Evolutionary conservation across 2,888 invertebrate genomes (phyloP).

Genomic region (Drosophila borborema): DNA sequence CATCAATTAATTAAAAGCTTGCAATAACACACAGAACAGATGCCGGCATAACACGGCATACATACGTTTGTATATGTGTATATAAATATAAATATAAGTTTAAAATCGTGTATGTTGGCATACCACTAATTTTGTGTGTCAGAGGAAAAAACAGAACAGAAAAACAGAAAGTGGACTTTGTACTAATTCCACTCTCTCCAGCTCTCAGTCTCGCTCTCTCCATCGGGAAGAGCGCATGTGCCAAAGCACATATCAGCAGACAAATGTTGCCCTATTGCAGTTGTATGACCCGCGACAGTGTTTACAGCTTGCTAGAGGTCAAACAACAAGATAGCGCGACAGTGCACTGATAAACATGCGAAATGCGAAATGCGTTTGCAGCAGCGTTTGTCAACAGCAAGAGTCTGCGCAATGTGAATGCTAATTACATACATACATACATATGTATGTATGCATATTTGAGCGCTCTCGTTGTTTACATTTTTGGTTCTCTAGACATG

Average conservation of each 20-base stretch:
- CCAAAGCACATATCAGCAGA: constrained; percentile 21
- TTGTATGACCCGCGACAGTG: constrained; percentile 32
- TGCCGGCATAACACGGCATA: constrained; percentile 5
- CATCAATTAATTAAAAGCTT: constrained; percentile 7
- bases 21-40: constrained; percentile 17
- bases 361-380: constrained; percentile 3
- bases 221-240: constrained; percentile 40
- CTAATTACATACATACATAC: not conserved
- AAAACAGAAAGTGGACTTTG: constrained; percentile 41
- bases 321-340: constrained; percentile 15
- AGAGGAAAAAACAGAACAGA: constrained; percentile 9
- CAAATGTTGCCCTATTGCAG: constrained; percentile 30
- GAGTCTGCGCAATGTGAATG: constrained; percentile 41
- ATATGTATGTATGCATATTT: constrained; percentile 3
- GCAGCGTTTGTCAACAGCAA: constrained; percentile 11
- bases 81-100: not conserved
- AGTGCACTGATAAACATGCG: constrained; percentile 21
- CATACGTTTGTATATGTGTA: not conserved
- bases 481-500: constrained; percentile 33
- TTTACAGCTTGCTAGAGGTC: constrained; percentile 41
- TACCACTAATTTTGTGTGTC: constrained; percentile 18
- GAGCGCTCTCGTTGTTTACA: constrained; percentile 48
- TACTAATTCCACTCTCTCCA: constrained; percentile 7
- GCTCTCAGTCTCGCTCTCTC: not conserved
- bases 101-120: constrained; percentile 8